Conservation (phyloP, 2,113 vertebrate genomes). For the Hippocampus comes region DNA sequence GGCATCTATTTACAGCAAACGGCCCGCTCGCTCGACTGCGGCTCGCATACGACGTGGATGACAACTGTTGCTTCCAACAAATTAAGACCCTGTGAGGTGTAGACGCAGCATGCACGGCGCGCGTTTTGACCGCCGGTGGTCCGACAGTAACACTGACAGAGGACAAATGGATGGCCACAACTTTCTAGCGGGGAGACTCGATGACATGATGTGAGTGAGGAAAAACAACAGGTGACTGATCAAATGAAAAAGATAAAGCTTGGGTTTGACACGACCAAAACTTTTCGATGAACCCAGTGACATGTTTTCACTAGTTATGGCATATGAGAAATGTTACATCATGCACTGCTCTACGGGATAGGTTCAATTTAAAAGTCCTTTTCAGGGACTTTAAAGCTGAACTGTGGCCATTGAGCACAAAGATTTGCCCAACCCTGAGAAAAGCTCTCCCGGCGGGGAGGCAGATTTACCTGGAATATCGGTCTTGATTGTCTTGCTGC, state of each 20-base stretch:
- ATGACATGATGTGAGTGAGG: conserved; percentile 40
- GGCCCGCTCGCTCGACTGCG: conserved; percentile 26
- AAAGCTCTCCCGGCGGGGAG: neutral
- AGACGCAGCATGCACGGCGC: conserved; percentile 41
- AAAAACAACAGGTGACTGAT: conserved; percentile 18
- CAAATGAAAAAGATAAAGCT: conserved; percentile 35
- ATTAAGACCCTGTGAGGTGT: conserved; percentile 28
- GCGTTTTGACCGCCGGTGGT: neutral
- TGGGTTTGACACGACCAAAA: conserved; percentile 5
- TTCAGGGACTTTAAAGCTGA: neutral
- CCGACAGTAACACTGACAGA: conserved; percentile 10
- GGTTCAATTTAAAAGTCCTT: neutral
- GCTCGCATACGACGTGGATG: conserved; percentile 16
- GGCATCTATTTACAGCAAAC: conserved; percentile 35
- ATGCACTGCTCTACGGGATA: neutral
- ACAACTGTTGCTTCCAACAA: conserved; percentile 20
- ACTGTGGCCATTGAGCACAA: neutral
- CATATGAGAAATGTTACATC: conserved; percentile 5
- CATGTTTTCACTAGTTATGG: conserved; percentile 16
- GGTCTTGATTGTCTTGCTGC: conserved; percentile 95
- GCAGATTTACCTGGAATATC: conserved; percentile 89
- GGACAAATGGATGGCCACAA: conserved; percentile 18
- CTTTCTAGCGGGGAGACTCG: conserved; percentile 19
- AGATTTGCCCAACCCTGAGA: neutral
- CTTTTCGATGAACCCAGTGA: neutral